Conservation (phyloP, 37 sponge, comb jelly and placozoan genomes). For the Geodia barretti region DNA sequence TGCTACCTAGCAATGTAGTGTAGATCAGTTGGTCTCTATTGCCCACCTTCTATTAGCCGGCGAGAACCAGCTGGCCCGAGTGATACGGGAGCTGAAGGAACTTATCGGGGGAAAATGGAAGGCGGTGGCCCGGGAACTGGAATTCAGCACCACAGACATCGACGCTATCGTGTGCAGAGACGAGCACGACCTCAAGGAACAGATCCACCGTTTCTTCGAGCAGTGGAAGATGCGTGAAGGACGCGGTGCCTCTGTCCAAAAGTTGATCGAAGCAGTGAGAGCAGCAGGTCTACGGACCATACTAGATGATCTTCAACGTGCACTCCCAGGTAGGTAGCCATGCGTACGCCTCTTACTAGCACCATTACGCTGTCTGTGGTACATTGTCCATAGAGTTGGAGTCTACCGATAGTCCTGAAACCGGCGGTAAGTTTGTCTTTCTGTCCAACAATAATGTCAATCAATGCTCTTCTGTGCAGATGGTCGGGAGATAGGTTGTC, state of each 20-base stretch:
- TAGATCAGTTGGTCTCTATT: no score
- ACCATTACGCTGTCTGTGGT: no score
- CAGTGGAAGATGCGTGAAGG: conserved; percentile 30
- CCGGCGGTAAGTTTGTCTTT: no score
- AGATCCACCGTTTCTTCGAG: conserved; percentile 23
- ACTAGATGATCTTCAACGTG: background rate
- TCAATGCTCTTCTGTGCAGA: background rate
- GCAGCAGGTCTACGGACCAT: conserved; percentile 4
- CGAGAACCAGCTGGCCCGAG: no score
- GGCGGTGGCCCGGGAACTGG: conserved; percentile 22
- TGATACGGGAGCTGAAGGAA: conserved; percentile 3
- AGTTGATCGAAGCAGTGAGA: conserved; percentile 5
- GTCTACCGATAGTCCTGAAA: no score
- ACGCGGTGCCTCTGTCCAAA: conserved; percentile 6
- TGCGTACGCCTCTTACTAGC: no score
- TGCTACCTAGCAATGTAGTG: no score
- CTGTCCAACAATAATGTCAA: no score
- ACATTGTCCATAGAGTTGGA: no score
- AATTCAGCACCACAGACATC: conserved; percentile 16
- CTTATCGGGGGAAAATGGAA: conserved; percentile 43
- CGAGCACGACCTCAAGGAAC: conserved; percentile 5
- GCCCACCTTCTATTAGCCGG: no score
- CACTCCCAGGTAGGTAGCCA: background rate
- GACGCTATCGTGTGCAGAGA: conserved; percentile 34
- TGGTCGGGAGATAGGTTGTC: background rate